phyloP scores from a whole-genome alignment of 2,113 vertebrate species.

The Genyomyrus donnyi region DNA sequence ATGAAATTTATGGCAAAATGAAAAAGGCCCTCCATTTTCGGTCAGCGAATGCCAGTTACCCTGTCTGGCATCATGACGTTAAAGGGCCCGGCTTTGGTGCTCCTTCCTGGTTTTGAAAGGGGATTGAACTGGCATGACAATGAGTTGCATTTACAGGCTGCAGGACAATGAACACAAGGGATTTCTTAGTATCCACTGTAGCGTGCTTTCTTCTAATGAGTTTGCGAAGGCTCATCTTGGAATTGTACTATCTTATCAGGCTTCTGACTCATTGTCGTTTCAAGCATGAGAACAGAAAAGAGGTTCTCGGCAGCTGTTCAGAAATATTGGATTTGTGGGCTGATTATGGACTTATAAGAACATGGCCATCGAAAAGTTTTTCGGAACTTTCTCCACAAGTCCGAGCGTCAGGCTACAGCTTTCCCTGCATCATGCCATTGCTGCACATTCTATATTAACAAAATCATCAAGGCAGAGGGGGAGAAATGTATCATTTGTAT shows the following conservation, averaged over 20 bases:
- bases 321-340: neutral
- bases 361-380: neutral
- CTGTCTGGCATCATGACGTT: neutral
- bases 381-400: neutral
- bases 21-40: neutral
- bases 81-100: neutral
- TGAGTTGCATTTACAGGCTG: neutral
- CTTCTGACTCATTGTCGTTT: neutral
- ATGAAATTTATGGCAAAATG: neutral
- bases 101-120: neutral
- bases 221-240: neutral
- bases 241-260: neutral
- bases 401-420: neutral
- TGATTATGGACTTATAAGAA: neutral
- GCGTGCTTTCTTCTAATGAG: neutral
- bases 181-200: neutral
- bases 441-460: neutral
- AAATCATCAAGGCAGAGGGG: neutral
- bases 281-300: neutral
- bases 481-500: neutral
- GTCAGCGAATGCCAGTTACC: neutral
- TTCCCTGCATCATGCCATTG: neutral
- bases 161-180: neutral
- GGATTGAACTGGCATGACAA: neutral
- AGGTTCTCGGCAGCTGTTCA: neutral